Percentiles rank a stretch among this genome's conserved stretches.
phyloP scores from a whole-genome alignment of 2,797 vertebrate species.

The Lepilemur ruficaudatus region DNA sequence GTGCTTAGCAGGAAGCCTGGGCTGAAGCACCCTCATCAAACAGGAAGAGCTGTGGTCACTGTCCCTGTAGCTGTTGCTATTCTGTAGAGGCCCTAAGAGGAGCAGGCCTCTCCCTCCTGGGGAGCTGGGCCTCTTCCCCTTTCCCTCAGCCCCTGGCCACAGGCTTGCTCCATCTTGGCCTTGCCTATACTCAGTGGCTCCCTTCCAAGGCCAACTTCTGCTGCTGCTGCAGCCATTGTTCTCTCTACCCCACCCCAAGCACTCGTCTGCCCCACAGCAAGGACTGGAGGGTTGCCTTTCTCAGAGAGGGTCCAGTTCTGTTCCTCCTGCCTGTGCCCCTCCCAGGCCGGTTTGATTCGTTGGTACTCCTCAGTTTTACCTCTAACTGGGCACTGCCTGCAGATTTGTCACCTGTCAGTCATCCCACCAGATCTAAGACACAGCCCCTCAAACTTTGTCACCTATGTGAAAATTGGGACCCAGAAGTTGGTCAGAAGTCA shows the following conservation, averaged over 20 bases:
- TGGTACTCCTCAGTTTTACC: neutral
- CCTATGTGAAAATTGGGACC: neutral
- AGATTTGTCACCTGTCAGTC: neutral
- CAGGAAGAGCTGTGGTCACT: conserved; percentile 54
- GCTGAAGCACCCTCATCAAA: neutral
- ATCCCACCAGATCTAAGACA: neutral
- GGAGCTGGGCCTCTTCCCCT: conserved; percentile 53
- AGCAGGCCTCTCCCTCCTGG: neutral
- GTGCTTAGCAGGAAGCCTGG: neutral
- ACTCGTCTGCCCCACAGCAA: neutral
- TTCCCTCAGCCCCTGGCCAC: neutral
- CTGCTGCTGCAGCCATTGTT: accelerated
- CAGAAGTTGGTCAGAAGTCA: neutral
- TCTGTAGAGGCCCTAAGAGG: neutral
- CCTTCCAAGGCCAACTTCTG: neutral
- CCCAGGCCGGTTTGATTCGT: neutral
- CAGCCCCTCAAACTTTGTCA: neutral
- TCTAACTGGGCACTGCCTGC: neutral
- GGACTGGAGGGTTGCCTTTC: neutral
- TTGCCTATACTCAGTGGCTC: neutral
- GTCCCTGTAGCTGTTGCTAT: neutral
- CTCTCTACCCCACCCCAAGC: neutral
- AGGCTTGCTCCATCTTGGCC: neutral
- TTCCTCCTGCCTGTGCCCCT: neutral
- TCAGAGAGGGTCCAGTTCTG: neutral